Evolutionary conservation across 2,888 invertebrate species (phyloP).

Genomic region (Apamea epomidion): DNA sequence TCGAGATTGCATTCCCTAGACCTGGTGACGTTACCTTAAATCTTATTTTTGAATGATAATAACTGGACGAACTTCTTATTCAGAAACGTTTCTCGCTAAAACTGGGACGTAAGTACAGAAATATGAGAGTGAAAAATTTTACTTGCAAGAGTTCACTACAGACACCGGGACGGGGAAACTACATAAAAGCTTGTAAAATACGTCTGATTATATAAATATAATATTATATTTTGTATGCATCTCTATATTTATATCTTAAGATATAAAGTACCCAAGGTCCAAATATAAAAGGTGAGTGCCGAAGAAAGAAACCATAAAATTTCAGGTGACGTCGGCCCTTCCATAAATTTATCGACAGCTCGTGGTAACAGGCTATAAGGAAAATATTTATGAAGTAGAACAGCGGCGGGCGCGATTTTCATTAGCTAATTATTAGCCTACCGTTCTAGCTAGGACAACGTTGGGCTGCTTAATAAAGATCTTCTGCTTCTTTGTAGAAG

Average conservation of each 20-base stretch:
- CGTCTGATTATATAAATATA: neutral
- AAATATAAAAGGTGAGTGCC: conserved; percentile 81
- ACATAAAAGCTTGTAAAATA: neutral
- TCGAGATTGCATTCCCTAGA: neutral
- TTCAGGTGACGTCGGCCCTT: conserved; percentile 88
- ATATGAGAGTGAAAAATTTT: neutral
- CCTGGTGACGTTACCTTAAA: neutral
- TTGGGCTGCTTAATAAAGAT: conserved; percentile 34
- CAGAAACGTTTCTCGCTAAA: neutral
- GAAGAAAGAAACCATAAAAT: conserved; percentile 87
- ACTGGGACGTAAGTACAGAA: neutral
- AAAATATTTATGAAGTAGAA: conserved; percentile 89
- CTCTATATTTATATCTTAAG: conserved; percentile 38
- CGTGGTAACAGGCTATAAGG: conserved; percentile 89
- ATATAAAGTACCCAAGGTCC: conserved; percentile 72
- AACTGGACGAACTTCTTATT: neutral
- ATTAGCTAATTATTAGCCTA: conserved; percentile 86
- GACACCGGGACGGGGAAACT: neutral
- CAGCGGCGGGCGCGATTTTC: conserved; percentile 82
- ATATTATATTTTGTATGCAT: neutral
- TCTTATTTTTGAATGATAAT: neutral
- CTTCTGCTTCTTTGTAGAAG: conserved; percentile 12
- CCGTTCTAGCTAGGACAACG: conserved; percentile 54
- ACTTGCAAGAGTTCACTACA: neutral
- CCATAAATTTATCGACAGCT: conserved; percentile 90